Evolutionary conservation across 2,113 vertebrate species (phyloP).

Genomic region (Zeus faber): DNA sequence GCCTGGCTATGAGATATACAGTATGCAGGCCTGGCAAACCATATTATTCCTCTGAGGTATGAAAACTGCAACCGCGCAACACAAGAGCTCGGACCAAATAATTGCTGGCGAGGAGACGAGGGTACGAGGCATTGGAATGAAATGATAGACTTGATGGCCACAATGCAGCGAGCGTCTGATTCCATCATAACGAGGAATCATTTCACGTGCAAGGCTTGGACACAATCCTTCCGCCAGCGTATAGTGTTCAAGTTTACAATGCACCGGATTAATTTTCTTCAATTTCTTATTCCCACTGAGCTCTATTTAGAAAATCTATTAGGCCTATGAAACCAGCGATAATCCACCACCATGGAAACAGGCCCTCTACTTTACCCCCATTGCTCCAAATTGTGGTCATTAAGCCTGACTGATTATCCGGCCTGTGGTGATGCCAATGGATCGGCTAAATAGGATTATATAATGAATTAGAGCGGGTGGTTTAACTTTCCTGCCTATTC

Average conservation of each 20-base stretch:
- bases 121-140: too few species aligned
- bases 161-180: too few species aligned
- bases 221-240: too few species aligned
- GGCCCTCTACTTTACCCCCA: too few species aligned
- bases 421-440: conserved; percentile 19
- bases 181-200: too few species aligned
- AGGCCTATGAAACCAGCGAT: conserved; percentile 27
- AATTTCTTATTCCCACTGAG: conserved; percentile 21
- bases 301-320: conserved; percentile 16
- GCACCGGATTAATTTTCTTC: conserved; percentile 23
- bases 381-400: conserved; percentile 4
- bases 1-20: background rate
- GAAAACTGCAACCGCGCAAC: too few species aligned
- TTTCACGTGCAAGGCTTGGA: conserved; percentile 20
- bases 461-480: conserved; percentile 30
- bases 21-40: background rate
- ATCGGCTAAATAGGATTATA: conserved; percentile 28
- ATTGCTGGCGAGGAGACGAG: too few species aligned
- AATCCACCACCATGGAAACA: conserved; percentile 18
- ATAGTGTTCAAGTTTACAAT: conserved; percentile 23
- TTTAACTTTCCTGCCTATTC: background rate
- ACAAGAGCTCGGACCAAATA: too few species aligned
- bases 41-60: too few species aligned
- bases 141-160: too few species aligned
- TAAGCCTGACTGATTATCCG: conserved; percentile 5